Evolutionary conservation across 2,888 invertebrate genomes (phyloP).

Genomic region (Isoperla grammatica): DNA sequence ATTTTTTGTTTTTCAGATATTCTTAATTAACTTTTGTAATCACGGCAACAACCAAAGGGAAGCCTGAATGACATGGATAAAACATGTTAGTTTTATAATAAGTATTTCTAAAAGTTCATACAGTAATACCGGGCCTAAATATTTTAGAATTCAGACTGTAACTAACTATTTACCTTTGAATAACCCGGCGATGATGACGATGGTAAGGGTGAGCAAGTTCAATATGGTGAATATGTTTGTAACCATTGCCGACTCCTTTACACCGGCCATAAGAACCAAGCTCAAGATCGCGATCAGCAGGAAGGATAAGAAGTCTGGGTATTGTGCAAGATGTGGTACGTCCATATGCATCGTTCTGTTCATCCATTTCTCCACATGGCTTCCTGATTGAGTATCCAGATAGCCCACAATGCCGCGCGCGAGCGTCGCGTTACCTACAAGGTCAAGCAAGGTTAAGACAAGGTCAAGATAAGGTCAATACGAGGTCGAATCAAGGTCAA

Average conservation of each 20-base stretch:
- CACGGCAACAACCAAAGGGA: too few relatives aligned
- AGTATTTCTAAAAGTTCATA: too few relatives aligned
- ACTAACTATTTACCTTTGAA: slow-evolving; percentile 53
- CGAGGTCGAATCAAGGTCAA: too few relatives aligned
- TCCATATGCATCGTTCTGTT: slow-evolving; percentile 53
- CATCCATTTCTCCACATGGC: slow-evolving; percentile 53
- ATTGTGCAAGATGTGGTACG: slow-evolving; percentile 55
- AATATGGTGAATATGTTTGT: slow-evolving; percentile 89
- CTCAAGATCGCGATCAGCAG: slow-evolving; percentile 56
- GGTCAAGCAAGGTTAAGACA: too few relatives aligned
- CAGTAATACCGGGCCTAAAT: too few relatives aligned
- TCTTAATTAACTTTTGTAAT: too few relatives aligned
- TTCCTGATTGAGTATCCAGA: slow-evolving; percentile 58
- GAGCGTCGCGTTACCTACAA: slow-evolving; percentile 67
- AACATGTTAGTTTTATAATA: too few relatives aligned
- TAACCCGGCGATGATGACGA: slow-evolving; percentile 77
- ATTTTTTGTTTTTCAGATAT: too few relatives aligned
- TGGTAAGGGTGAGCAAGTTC: slow-evolving; percentile 76
- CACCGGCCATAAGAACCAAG: slow-evolving; percentile 53
- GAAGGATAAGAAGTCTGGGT: slow-evolving; percentile 67
- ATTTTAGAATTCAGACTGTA: too few relatives aligned
- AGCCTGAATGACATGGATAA: too few relatives aligned
- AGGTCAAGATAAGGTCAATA: too few relatives aligned
- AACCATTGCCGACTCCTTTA: slow-evolving; percentile 73
- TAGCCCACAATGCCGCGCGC: slow-evolving; percentile 69